A percentile compares a stretch with the other conserved stretches of the same genome.
These are phyloP conservation scores for Pardalotus punctatus DNA, from an alignment of 2,113 vertebrate species.

Conservation along the genomic window DNA sequence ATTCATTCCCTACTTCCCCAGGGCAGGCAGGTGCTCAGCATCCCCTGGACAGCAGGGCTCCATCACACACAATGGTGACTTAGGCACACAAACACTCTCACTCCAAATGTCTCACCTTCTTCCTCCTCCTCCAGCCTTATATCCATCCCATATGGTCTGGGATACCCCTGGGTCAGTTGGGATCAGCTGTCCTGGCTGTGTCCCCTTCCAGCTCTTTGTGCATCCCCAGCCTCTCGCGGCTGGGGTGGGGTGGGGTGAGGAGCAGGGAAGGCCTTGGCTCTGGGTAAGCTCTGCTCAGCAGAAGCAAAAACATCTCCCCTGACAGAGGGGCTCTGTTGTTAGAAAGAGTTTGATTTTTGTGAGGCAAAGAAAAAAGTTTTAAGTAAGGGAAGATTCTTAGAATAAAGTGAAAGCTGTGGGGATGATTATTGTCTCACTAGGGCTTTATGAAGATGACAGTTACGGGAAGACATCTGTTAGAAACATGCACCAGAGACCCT, in stretches of 20 bases:
- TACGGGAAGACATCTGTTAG: not conserved
- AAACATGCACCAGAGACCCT: not conserved
- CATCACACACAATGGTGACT: not conserved
- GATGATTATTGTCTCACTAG: not conserved
- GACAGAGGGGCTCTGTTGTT: not conserved
- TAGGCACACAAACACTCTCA: not conserved
- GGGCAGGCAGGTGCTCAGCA: not conserved
- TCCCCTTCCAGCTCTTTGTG: not conserved
- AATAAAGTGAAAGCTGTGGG: not conserved
- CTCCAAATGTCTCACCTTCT: not conserved
- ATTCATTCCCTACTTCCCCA: not conserved
- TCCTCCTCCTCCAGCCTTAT: not conserved
- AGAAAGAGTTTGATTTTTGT: not conserved
- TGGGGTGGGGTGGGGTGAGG: not conserved
- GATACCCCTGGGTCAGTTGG: too few relatives aligned
- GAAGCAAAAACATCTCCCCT: not conserved
- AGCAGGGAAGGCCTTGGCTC: not conserved
- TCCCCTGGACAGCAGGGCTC: not conserved
- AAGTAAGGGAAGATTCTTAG: not conserved
- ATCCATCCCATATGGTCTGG: not conserved
- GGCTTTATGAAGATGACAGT: constrained; percentile 1
- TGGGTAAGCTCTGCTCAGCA: not conserved
- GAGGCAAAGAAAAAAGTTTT: not conserved
- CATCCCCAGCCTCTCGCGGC: not conserved
- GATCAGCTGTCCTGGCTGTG: not conserved